A percentile compares a stretch with the other conserved stretches of the same genome.
phyloP scores from a whole-genome alignment of 2,797 vertebrate genomes.

The Hemibagrus guttatus region DNA sequence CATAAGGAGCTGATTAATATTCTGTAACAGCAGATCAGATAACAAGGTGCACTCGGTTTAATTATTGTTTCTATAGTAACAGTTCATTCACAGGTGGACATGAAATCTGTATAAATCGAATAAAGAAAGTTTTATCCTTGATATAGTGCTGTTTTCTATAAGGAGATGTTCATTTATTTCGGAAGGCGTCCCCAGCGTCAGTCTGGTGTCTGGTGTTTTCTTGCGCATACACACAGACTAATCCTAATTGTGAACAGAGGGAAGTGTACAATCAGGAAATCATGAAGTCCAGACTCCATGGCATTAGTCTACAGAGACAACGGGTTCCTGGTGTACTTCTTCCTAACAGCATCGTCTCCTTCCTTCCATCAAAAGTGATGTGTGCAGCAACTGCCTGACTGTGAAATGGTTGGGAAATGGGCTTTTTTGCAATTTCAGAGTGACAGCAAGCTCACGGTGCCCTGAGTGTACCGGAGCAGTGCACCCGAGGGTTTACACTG shows the following conservation, averaged over 20 bases:
- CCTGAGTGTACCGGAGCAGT: slow-evolving; percentile 46
- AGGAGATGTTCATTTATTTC: background rate
- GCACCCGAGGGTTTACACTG: slow-evolving; percentile 48
- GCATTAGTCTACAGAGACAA: slow-evolving; percentile 15
- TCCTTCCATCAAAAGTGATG: slow-evolving; percentile 20
- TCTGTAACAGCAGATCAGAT: no score
- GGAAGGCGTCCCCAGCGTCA: background rate
- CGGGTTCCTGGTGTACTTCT: slow-evolving; percentile 12
- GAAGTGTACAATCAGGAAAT: background rate
- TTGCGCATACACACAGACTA: background rate
- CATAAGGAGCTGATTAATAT: background rate
- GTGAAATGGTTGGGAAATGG: slow-evolving; percentile 47
- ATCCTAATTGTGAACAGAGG: background rate
- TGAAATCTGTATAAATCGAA: background rate
- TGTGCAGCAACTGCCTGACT: slow-evolving; percentile 5
- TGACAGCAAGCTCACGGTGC: slow-evolving; percentile 43
- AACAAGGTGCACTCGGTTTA: background rate
- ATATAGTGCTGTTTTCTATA: background rate
- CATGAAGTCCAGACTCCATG: background rate
- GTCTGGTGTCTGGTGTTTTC: background rate
- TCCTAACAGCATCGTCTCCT: background rate
- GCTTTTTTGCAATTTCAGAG: slow-evolving; percentile 51
- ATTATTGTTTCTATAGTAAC: background rate
- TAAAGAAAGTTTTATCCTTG: no score
- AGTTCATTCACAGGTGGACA: background rate